Evolutionary conservation across 2,113 vertebrate genomes (phyloP), one percentile per base, ranked within the genome.

Genomic region (Oncorhynchus masou): DNA sequence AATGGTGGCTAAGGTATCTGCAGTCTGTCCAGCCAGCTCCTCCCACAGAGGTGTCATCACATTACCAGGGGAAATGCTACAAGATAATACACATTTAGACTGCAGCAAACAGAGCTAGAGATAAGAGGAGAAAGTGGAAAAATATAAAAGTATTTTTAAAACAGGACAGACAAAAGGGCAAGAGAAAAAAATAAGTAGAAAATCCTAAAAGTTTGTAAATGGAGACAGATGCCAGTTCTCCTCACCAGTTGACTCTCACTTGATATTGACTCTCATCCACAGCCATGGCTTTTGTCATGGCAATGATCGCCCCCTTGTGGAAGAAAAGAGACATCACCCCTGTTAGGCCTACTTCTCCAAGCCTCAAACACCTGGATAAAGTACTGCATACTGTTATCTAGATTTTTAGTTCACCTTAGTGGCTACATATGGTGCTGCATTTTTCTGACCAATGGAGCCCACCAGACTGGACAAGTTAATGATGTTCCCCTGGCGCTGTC

Each of bases 251-350:
- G 1, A 96, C 93, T 64, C 95, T 79, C 51, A 96, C 94, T 0
- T 90, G 89, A 68, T 94, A 76, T 5, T 79, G 87, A 79, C 95
- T 95, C 85, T 95, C 95, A 75, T 95, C 95, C 66, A 96, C 88
- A 74, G 95, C 95, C 93, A 95, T 92, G 0, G 94, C 95, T 90
- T 95, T 96, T 6, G 94, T 95, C 94, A 95, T 94, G 66, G 95
- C 91, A 1, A 89, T 85, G 0, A 96, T 92, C 27, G 94, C 95
- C 70, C 95, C 95, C 94, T 95, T 71, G 67, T 88, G 91, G 89
- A 86, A 6, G 74, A 75, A 70, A 57, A 0, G 0, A 0, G 4
- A 0, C 73, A 45, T 84, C 84, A 84, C 22, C 13, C 15, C 29
- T 4, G 6, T 19, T 62, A 13, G 19, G 45, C 59, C 49, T 27